Evolutionary conservation across 1,140 invertebrate species (phyloP).

Genomic region (Colletes latitarsis): DNA sequence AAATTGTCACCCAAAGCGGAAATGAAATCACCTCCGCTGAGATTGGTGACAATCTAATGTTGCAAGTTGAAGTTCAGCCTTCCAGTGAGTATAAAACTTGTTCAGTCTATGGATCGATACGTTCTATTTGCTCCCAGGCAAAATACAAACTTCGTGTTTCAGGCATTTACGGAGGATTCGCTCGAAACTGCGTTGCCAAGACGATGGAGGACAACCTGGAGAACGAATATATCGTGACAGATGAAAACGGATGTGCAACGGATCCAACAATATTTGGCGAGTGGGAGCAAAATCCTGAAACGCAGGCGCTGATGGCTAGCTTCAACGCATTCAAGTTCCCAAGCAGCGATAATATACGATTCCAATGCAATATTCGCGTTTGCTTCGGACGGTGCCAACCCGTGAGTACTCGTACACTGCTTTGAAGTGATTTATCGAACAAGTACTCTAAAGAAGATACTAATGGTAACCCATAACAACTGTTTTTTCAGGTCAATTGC

Average conservation of each 20-base stretch:
- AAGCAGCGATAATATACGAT: conserved; percentile 95
- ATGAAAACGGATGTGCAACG: conserved; percentile 96
- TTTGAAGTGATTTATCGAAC: neutral
- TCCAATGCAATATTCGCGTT: conserved; percentile 97
- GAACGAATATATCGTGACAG: conserved; percentile 95
- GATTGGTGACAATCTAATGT: conserved; percentile 94
- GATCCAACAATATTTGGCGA: conserved; percentile 96
- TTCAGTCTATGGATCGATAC: too few species aligned
- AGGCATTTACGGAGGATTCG: conserved; percentile 97
- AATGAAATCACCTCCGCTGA: conserved; percentile 94
- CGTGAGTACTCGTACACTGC: conserved; percentile 81
- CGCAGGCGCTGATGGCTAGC: conserved; percentile 90
- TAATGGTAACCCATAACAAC: neutral
- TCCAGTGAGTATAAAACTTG: conserved; percentile 84
- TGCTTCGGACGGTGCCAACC: conserved; percentile 98
- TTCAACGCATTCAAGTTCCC: conserved; percentile 99
- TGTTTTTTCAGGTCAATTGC: conserved; percentile 89
- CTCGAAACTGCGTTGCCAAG: conserved; percentile 94
- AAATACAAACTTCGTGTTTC: neutral
- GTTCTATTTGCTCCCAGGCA: neutral
- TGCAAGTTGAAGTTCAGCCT: conserved; percentile 96
- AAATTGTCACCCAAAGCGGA: conserved; percentile 92
- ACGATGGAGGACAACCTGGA: conserved; percentile 94
- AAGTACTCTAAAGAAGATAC: neutral
- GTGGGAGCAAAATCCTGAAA: conserved; percentile 93